A percentile compares a stretch with the other conserved stretches of the same genome.
phyloP scores from a whole-genome alignment of 1,140 invertebrate species.

The Drosophila parvula region DNA sequence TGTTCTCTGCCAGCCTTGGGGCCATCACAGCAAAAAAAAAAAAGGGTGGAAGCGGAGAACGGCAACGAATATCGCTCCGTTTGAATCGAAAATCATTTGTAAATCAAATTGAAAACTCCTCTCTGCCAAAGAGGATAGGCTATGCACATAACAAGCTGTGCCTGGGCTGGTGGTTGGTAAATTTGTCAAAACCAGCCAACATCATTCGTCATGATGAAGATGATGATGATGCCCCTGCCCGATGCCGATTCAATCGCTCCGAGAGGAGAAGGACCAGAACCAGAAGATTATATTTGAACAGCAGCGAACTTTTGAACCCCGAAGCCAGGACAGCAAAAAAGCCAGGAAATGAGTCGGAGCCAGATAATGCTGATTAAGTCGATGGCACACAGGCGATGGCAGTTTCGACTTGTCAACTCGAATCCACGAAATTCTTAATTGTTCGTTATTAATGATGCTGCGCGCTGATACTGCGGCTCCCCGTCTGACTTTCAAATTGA shows the following conservation, averaged over 20 bases:
- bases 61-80: slow-evolving; percentile 31
- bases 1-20: slow-evolving; percentile 36
- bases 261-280: neutral
- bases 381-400: slow-evolving; percentile 35
- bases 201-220: slow-evolving; percentile 63
- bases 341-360: slow-evolving; percentile 36
- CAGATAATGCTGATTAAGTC: slow-evolving; percentile 55
- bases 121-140: slow-evolving; percentile 50
- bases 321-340: neutral
- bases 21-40: slow-evolving; percentile 9
- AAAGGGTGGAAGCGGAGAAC: slow-evolving; percentile 19
- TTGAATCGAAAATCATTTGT: slow-evolving; percentile 67
- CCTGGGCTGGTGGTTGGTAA: slow-evolving; percentile 40
- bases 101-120: slow-evolving; percentile 63
- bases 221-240: slow-evolving; percentile 1
- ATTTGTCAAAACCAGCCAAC: slow-evolving; percentile 64
- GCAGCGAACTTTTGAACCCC: slow-evolving; percentile 45
- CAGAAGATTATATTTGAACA: slow-evolving; percentile 51
- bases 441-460: slow-evolving; percentile 74
- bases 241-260: slow-evolving; percentile 42
- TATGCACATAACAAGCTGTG: slow-evolving; percentile 45
- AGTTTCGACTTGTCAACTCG: slow-evolving; percentile 52
- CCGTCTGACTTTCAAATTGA: slow-evolving; percentile 68
- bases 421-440: slow-evolving; percentile 70
- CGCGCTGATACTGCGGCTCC: slow-evolving; percentile 36